Base-by-base conservation (phyloP, 2,888 invertebrate genomes). In the Macrosoma leucophasiata region DNA sequence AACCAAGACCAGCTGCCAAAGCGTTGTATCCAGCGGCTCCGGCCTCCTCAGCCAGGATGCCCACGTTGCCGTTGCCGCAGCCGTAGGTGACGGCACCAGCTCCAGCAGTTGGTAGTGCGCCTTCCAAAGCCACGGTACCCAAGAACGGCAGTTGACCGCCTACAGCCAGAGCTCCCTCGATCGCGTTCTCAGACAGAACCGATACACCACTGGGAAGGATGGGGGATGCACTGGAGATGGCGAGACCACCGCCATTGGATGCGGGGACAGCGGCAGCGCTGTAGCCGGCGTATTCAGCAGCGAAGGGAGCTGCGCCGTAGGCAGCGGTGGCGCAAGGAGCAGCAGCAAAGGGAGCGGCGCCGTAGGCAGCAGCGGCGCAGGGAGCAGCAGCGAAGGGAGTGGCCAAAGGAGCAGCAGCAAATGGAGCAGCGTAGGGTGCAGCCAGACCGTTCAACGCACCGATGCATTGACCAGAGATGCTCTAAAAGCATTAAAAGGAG, bases 181-280 rank as follows among this genome's bases (percentile, higher is more conserved):
- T 61, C 3, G 44, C 55, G 32, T 68, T 66, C 33, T 72, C 65
- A 3, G 70, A 69, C 5, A 52, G 19, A 4, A 48, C 39, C 1
- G 48, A 43, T 3, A 68, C 47, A 2, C 69, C 69, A 7, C 47
- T 52, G 0, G 69, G 67, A 3, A 58, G 41, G 8, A 62, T 52
- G 0, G 62, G 61, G 1, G 65, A 63, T 0, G 36, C 4, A 20
- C 60, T 60, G 7, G 58, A 53, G 11, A 48, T 36, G 4, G 39
- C 30, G 13, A 50, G 30, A 11, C 38, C 40, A 6, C 37, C 28
- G 4, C 45, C 49, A 17, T 38, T 35, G 9, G 50, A 50, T 7
- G 50, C 47, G 11, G 46, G 33, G 13, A 40, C 39, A 19, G 38
- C 44, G 7, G 34, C 40, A 10, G 41, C 33, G 4, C 40, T 41